A percentile compares a stretch with the other conserved stretches of the same genome.
Evolutionary conservation across 2,888 invertebrate species (phyloP).

Genomic region (Magallana nippona): DNA sequence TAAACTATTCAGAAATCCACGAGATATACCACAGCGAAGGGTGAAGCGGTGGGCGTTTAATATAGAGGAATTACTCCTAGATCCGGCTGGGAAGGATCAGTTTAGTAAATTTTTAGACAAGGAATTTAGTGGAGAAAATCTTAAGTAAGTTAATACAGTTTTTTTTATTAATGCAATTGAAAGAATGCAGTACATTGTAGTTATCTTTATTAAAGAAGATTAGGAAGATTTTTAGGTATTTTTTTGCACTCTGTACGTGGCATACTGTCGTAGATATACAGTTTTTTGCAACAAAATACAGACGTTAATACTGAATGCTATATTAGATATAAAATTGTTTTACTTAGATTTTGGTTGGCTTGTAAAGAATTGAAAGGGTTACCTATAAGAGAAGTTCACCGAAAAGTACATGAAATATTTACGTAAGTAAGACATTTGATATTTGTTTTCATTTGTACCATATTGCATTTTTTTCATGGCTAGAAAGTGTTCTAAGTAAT

Average conservation of each 20-base stretch:
- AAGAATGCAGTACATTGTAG: too few relatives aligned
- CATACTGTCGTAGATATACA: neutral
- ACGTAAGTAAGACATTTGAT: conserved; percentile 66
- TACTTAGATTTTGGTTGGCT: conserved; percentile 93
- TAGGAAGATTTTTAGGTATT: too few relatives aligned
- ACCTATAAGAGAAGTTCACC: conserved; percentile 86
- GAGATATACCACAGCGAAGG: conserved; percentile 91
- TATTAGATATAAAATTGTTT: neutral
- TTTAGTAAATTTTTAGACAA: conserved; percentile 97
- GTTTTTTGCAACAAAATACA: neutral
- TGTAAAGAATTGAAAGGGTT: conserved; percentile 89
- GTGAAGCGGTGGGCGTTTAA: conserved; percentile 99
- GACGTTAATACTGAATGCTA: too few relatives aligned
- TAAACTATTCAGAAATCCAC: conserved; percentile 65
- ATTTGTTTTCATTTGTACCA: neutral
- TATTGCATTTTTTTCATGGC: too few relatives aligned
- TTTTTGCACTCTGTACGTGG: neutral
- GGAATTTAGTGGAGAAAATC: conserved; percentile 99
- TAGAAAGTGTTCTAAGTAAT: too few relatives aligned
- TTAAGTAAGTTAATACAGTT: conserved; percentile 86
- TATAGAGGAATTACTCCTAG: conserved; percentile 94
- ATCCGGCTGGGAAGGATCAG: conserved; percentile 97
- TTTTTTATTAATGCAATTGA: neutral
- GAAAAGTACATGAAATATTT: conserved; percentile 79
- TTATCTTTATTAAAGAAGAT: too few relatives aligned